A percentile compares a stretch with the other conserved stretches of the same genome.
Evolutionary conservation across 2,113 vertebrate genomes (phyloP).

Genomic region (Pseudois nayaur): DNA sequence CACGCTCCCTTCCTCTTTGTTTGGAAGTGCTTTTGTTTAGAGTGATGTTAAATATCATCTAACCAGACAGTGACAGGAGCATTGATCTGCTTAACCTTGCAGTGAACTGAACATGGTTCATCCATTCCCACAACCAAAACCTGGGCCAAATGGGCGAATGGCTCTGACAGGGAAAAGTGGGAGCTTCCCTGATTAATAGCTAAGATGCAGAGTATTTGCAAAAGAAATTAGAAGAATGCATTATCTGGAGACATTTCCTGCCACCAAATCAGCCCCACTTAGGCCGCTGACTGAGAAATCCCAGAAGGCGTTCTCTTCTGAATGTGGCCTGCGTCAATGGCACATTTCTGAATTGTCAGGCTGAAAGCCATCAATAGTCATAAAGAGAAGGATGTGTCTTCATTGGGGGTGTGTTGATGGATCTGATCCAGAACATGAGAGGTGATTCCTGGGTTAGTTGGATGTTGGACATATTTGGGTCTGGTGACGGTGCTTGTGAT

Average conservation of each 20-base stretch:
- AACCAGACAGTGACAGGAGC: constrained; percentile 45
- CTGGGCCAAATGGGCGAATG: constrained; percentile 31
- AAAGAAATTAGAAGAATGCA: constrained; percentile 67
- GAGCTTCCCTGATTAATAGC: constrained; percentile 62
- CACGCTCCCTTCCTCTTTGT: not conserved
- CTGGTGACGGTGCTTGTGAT: constrained; percentile 38
- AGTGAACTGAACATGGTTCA: constrained; percentile 32
- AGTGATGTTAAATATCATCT: constrained; percentile 47
- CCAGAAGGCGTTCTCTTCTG: constrained; percentile 33
- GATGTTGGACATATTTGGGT: constrained; percentile 21
- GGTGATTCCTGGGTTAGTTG: constrained; percentile 65
- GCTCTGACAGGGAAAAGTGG: constrained; percentile 44
- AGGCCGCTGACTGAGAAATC: constrained; percentile 60
- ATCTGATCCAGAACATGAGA: constrained; percentile 68
- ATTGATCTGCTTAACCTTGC: constrained; percentile 48
- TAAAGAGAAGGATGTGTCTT: constrained; percentile 60
- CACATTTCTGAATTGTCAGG: constrained; percentile 60
- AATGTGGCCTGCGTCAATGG: constrained; percentile 56
- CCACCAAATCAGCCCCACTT: constrained; percentile 56
- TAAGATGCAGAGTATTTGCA: constrained; percentile 43
- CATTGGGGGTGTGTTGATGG: constrained; percentile 56
- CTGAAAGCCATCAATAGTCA: constrained; percentile 58
- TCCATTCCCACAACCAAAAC: constrained; percentile 36
- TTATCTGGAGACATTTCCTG: constrained; percentile 73
- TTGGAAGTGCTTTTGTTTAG: constrained; percentile 37